Evolutionary conservation across 2,888 invertebrate species (phyloP), one percentile per base, ranked within the genome.

Genomic region (Laothoe populi): DNA sequence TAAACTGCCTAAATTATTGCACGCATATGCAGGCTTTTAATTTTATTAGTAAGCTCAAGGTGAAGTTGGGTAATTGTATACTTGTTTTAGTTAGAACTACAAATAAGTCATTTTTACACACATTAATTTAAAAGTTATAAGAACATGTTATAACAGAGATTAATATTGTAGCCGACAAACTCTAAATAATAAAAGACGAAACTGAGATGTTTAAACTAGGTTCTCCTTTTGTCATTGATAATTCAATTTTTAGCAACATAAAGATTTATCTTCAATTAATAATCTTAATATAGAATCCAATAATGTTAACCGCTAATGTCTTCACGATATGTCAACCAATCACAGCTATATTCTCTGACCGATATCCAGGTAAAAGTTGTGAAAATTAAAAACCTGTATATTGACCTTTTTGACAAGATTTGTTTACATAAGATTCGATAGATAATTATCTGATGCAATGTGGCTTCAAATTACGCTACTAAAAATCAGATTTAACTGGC

Each of bases 391-490:
- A 48, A 48, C 38, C 57, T 26, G 57, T 23, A n/a, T 58, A 35
- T 13, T 66, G 70, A 74, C 74, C 77, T 78, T 78, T 75, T 21
- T 46, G 57, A 44, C 31, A 66, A 70, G 46, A 61, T 68, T 63
- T 66, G 63, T 59, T 77, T 74, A 73, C 64, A 65, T 74, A 72
- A 71, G 62, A 42, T 59, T 61, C 71, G 66, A 79, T 81, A 81
- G 79, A 79, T 73, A n/a, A 7, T 38, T 19, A 57, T 66, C 71
- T 78, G 74, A 77, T 65, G 78, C 72, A 78, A 75, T 67, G 61
- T 60, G 60, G 71, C 63, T 70, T 72, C 73, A 77, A 75, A 77
- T 77, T 71, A 74, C 68, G 67, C 66, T 74, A 76, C 65, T 26
- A 66, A 63, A n/a, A 72, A 63, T 67, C 65, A 62, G 65, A 69